Base-by-base conservation (phyloP, 2,888 invertebrate species). In the Limnephilus rhombicus region DNA sequence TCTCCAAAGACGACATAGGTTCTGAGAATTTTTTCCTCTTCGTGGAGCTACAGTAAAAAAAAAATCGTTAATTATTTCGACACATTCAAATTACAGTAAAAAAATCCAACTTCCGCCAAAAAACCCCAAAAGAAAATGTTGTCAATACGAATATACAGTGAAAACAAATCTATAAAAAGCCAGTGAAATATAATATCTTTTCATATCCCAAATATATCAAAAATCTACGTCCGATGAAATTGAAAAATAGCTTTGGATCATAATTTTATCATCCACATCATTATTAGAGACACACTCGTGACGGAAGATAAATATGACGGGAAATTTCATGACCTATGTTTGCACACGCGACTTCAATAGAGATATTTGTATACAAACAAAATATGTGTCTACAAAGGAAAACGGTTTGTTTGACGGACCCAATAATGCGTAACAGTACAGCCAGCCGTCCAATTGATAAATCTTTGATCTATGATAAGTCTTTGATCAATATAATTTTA, bases 391-490 rank as follows among this genome's bases (percentile, higher is more conserved):
- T n/a, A 85, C 7, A 31, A 82, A 82, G 3, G 15, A 45, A 86
- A 45, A 86, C n/a, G 45, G 45, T 45, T 86, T 29, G 29, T n/a
- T 31, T 15, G n/a, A 49, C 45, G 24, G n/a, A 41, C 11, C 29
- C 49, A 86, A 68, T 41, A 45, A 49, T 29, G 45, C 29, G 49
- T 86, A 86, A 45, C 49, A 86, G 86, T 86, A 41, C 24, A 86
- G 45, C 29, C 45, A 18, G 29, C n/a, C 0, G 86, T 5, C 9
- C 37, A 24, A 83, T n/a, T 37, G 37, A 41, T 31, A 68, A 24
- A 83, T 83, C 24, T 37, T 24, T 2, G 24, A 31, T 9, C 83
- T 37, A 7, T 24, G 24, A 83, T 11, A 18, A 83, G 68, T 83
- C 24, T 83, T 83, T 83, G 37, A 83, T 83, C 83, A 41, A 83